These are phyloP conservation scores for Sebastes vulpes DNA, from an alignment of 2,797 vertebrate genomes.

Conservation along the genomic window DNA sequence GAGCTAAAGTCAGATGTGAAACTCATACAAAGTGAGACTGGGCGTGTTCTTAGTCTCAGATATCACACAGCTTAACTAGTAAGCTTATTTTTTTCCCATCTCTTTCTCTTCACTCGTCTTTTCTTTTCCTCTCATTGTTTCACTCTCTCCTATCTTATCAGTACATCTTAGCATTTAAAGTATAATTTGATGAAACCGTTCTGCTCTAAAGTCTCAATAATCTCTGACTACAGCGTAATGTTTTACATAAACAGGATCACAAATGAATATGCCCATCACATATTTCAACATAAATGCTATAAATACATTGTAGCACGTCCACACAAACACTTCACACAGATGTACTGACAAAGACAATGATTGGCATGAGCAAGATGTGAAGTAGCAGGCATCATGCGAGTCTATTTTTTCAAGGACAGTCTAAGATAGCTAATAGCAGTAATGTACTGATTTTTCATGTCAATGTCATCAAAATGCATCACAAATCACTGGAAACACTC, in stretches of 20 bases:
- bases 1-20: constrained; percentile 21
- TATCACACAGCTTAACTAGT: not conserved
- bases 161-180: constrained; percentile 1
- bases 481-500: not conserved
- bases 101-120: not conserved
- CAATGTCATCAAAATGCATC: not conserved
- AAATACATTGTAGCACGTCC: not conserved
- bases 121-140: not conserved
- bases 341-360: not conserved
- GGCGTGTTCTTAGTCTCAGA: constrained; percentile 5
- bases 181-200: constrained; percentile 18
- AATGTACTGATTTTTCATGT: not conserved
- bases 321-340: not conserved
- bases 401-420: constrained; percentile 5
- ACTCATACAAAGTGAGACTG: constrained; percentile 6
- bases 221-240: not conserved
- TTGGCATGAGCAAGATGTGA: constrained; percentile 1
- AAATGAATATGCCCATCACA: not conserved
- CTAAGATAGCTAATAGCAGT: not conserved
- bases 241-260: not conserved
- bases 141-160: not conserved
- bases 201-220: not conserved
- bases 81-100: not conserved
- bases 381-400: constrained; percentile 1
- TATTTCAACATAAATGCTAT: not conserved